A percentile compares a stretch with the other conserved stretches of the same genome.
Conservation (phyloP, 1,140 invertebrate genomes). For the Sycophila sp. region DNA sequence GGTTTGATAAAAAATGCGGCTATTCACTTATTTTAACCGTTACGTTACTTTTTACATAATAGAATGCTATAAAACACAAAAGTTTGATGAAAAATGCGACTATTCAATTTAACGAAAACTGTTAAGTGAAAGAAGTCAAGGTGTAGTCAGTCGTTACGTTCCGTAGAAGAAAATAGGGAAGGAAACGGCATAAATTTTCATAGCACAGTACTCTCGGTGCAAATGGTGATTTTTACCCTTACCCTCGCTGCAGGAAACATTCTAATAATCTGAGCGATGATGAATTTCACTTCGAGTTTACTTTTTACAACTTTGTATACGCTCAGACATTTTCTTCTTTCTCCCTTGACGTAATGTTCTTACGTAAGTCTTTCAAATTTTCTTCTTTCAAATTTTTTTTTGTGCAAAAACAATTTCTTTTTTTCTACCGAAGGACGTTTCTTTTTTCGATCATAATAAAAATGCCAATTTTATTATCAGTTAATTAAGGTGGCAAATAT, state of each 20-base stretch:
- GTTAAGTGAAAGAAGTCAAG: background rate
- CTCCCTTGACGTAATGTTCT: no score
- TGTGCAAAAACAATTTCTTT: no score
- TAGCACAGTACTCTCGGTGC: background rate
- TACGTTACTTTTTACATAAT: background rate
- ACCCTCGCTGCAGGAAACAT: background rate
- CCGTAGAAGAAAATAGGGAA: background rate
- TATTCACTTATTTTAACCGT: background rate
- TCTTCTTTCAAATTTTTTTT: no score
- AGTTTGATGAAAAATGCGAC: no score
- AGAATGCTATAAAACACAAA: no score
- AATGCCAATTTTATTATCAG: no score
- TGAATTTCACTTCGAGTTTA: background rate
- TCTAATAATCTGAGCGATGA: background rate
- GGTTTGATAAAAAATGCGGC: no score
- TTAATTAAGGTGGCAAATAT: no score
- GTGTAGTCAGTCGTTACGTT: background rate
- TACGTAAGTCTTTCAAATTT: no score
- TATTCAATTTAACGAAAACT: background rate
- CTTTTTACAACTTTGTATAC: background rate
- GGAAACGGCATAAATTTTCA: conserved; percentile 5
- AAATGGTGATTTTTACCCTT: conserved; percentile 1
- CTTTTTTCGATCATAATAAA: no score
- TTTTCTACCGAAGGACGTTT: no score
- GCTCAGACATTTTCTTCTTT: background rate